These are phyloP conservation scores for Psittacula echo DNA, from an alignment of 2,797 vertebrate genomes.

Conservation along the genomic window DNA sequence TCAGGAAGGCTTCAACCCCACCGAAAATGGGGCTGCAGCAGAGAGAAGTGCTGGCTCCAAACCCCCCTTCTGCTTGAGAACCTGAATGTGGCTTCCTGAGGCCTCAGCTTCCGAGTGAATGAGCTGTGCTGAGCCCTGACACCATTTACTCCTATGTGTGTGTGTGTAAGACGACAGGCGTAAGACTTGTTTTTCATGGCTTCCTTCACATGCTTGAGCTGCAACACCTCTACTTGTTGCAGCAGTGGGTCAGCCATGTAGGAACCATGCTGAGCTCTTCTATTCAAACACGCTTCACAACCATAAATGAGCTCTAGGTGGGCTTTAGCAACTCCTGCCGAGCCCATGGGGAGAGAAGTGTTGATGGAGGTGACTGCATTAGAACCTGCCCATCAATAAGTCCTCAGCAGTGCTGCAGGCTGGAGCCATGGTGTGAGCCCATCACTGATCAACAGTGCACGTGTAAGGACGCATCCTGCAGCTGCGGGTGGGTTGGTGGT, in stretches of 20 bases:
- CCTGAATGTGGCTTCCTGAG: not conserved
- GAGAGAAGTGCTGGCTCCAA: not conserved
- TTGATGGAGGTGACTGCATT: accelerated
- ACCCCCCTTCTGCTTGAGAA: accelerated
- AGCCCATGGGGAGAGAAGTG: accelerated
- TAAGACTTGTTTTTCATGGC: not conserved
- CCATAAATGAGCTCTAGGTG: accelerated
- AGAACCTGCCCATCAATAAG: not conserved
- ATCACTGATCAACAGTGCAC: accelerated
- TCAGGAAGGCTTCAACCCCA: not conserved
- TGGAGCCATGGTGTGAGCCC: accelerated
- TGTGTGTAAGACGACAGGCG: not conserved
- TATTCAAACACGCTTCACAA: accelerated
- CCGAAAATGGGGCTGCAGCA: accelerated
- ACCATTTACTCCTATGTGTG: accelerated
- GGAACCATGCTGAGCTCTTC: not conserved
- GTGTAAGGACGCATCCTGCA: not conserved
- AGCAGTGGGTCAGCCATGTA: not conserved
- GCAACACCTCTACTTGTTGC: accelerated
- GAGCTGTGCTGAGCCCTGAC: not conserved
- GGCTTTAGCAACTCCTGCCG: not conserved
- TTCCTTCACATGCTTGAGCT: not conserved
- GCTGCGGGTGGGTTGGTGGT: not conserved
- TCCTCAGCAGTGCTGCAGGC: accelerated
- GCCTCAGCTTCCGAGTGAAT: not conserved